Percentiles rank a stretch among this genome's conserved stretches.
Conservation (phyloP, 2,797 vertebrate species). For the Sebastes iracundus region DNA sequence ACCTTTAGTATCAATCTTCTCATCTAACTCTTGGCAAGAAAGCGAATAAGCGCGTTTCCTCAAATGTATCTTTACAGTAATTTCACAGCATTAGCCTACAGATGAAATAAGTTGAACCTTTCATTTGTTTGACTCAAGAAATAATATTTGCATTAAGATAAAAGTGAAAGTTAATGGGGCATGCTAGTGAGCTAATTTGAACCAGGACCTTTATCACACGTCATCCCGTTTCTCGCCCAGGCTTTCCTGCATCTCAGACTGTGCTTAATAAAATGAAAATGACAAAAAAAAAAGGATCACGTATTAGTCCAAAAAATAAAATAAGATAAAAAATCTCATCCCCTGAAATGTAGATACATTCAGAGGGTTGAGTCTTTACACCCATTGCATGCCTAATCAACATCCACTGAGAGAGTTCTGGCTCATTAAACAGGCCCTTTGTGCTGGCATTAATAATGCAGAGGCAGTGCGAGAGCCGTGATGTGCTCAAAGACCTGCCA, state of each 20-base stretch:
- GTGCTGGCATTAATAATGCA: slow-evolving; percentile 81
- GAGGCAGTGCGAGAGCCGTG: slow-evolving; percentile 56
- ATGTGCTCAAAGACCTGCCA: slow-evolving; percentile 76
- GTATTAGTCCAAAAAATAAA: neutral
- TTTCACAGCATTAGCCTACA: neutral
- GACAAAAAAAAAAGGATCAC: neutral
- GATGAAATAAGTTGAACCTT: neutral
- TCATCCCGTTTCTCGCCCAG: neutral
- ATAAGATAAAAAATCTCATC: neutral
- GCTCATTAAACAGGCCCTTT: slow-evolving; percentile 80
- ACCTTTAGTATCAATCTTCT: no score
- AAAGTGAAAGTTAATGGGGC: neutral
- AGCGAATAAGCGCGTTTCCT: neutral
- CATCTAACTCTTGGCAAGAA: no score
- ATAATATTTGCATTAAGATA: neutral
- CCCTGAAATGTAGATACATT: slow-evolving; percentile 44
- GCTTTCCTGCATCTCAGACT: neutral
- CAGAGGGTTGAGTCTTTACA: slow-evolving; percentile 53
- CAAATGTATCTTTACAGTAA: neutral
- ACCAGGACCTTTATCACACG: neutral
- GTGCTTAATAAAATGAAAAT: neutral
- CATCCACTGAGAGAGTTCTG: slow-evolving; percentile 71
- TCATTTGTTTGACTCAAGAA: neutral
- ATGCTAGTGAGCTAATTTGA: neutral
- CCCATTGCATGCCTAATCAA: slow-evolving; percentile 68